Base-by-base conservation (phyloP, 1,140 invertebrate genomes). In the Drosophila ercepeae region DNA sequence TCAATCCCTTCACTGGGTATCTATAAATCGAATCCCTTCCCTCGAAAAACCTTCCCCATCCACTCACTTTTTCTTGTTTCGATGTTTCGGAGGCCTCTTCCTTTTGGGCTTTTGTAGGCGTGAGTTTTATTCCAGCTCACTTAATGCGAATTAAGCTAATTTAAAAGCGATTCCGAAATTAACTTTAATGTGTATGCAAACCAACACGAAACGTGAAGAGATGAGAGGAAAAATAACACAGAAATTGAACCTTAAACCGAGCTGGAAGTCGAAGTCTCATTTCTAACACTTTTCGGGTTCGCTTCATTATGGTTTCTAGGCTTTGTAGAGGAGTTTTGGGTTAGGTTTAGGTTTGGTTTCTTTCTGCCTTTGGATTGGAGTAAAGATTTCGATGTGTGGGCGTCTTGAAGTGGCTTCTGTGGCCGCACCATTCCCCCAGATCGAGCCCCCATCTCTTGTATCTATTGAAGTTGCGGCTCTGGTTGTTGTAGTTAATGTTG, bases 81-180 rank as follows among this genome's bases (percentile, higher is more conserved):
- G 44, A 52, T 34, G 29, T 32, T n/a, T n/a, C n/a, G n/a, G 46
- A 5, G 46, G 36, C 14, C 60, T 59, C 60, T 29, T 27, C 42
- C 29, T 19, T 45, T 27, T n/a, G n/a, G n/a, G 29, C 21, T 58
- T 57, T 77, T 81, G 82, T 88, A 82, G 82, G 82, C 82, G 82
- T 88, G 83, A 86, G 77, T 86, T 88, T 82, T 82, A 86, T 86
- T 82, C 78, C 74, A 82, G 61, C 51, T 79, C 71, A 68, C 61
- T 82, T 82, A 82, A 82, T 82, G 88, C 88, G 88, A 90, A 90
- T 90, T 89, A 90, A 90, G 82, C 76, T 90, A 90, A 90, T 90
- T 90, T 90, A 90, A 90, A 90, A 89, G 67, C 88, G 82, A 90
- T 90, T 90, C 75, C 75, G 60, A 84, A 90, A 90, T 90, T 90